Evolutionary conservation across 2,888 invertebrate genomes (phyloP), one percentile per base, ranked within the genome.

Genomic region (Dryadula phaetusa): DNA sequence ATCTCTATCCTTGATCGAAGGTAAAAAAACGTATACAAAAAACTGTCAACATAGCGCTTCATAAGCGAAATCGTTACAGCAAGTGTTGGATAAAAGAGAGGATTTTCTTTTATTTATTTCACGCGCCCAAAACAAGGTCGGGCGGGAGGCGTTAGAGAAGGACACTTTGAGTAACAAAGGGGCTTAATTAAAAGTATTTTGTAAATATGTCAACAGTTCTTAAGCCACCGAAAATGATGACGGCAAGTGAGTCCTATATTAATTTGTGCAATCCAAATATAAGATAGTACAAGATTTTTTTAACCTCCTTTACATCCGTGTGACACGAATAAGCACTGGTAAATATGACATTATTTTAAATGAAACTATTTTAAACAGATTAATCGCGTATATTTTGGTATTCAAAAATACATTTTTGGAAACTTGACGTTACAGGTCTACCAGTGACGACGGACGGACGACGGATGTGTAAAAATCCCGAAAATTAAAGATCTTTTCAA

Each of bases 201-300:
- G 40, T 40, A 56, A 56, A 56, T 56, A 56, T 56, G 56, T 56
- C 56, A 56, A 56, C 56, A 56, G 56, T 40, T 40, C 56, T 40
- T 56, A 52, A 56, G 54, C 54, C 20, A 22, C 22, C 56, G 16
- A 40, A 56, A 56, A 40, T 56, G 22, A 56, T 56, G 40, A 25
- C 22, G 56, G n/a, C 40, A 40, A 56, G 40, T 25, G 40, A 40
- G 16, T 40, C n/a, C n/a, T 32, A 28, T 8, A 25, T 25, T 40
- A 22, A 56, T 56, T 56, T 56, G 10, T 4, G 7, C 22, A 10
- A 10, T 40, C n/a, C n/a, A n/a, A 40, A 40, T 40, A 56, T n/a
- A 22, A 22, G n/a, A 37, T 37, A 22, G n/a, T 37, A n/a, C n/a
- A n/a, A n/a, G n/a, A n/a, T n/a, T n/a, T n/a, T n/a, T n/a, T n/a